Percentiles rank a stretch among this genome's conserved stretches.
phyloP scores from a whole-genome alignment of 1,140 invertebrate species.

The Halyomorpha halys region DNA sequence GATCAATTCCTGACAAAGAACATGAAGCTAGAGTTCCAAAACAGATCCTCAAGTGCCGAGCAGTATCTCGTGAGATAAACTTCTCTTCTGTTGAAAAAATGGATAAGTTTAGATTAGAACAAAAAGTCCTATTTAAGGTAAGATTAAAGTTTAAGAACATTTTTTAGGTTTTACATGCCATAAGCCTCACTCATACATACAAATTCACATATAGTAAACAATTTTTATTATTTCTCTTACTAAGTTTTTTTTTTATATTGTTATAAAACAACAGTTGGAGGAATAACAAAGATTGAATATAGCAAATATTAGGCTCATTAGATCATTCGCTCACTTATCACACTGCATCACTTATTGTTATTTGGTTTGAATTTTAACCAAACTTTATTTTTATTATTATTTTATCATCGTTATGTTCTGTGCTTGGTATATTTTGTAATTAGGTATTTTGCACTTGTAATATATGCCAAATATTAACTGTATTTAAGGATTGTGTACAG shows the following conservation, averaged over 20 bases:
- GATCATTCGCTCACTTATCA: constrained; percentile 2
- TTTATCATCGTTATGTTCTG: constrained; percentile 2
- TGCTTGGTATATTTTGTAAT: no score
- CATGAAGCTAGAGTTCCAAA: constrained; percentile 96
- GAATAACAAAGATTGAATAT: constrained; percentile 15
- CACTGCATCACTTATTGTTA: constrained; percentile 3
- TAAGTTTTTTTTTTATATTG: no score
- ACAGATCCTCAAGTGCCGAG: constrained; percentile 87
- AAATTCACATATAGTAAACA: no score
- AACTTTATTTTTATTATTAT: constrained; percentile 18
- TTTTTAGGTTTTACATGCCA: no score
- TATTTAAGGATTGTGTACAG: no score
- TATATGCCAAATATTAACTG: no score
- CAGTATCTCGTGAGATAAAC: constrained; percentile 94
- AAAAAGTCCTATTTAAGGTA: constrained; percentile 71
- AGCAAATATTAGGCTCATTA: neutral
- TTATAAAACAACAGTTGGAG: no score
- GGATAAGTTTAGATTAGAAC: constrained; percentile 94
- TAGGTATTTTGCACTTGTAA: no score
- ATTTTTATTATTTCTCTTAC: no score
- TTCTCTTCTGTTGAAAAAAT: constrained; percentile 94
- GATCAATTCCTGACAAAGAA: constrained; percentile 73
- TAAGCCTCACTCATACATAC: no score
- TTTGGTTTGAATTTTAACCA: constrained; percentile 14
- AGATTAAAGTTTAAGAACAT: constrained; percentile 27